Evolutionary conservation across 2,888 invertebrate species (phyloP), one percentile per base, ranked within the genome.

Genomic region (Cantharis lateralis): DNA sequence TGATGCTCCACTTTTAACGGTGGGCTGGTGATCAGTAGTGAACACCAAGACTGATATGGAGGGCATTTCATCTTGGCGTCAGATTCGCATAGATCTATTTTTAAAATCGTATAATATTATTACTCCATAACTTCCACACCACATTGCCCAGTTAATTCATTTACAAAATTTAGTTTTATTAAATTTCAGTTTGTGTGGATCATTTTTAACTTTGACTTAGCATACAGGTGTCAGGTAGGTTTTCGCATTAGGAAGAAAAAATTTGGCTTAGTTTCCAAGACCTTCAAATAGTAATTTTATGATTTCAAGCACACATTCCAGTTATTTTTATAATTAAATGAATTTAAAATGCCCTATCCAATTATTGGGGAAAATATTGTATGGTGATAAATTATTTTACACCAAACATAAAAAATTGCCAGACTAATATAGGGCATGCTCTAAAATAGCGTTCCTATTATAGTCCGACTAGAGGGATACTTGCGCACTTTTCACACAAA

Each of bases 371-470:
- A 32, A 32, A 32, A 32, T 32, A 28, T 13, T 10, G 10, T 10
- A 9, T 26, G 9, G 26, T 26, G 18, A 18, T 18, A 18, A 26
- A 26, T 26, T 32, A 48, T 48, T 48, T 48, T 7, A 48, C 48
- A 48, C n/a, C 48, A 48, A 13, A 48, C n/a, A 7, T 13, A 48
- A 48, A 48, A 48, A 48, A 32, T 75, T 76, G 78, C 70, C 78
- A 64, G 75, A 80, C 84, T 84, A 84, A 86, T 85, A 83, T 86
- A 84, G 86, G 85, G 79, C 85, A 85, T 82, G 84, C 82, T 79
- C 81, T 80, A 83, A 81, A 85, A 85, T 86, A 86, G 84, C 84
- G 78, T 76, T 80, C 83, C 83, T 81, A 83, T 83, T 84, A 80
- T 81, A 80, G 80, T 64, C 70, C 69, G 72, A 68, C 20, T 20